These are phyloP conservation scores for Calcarius ornatus DNA, from an alignment of 2,113 vertebrate species.

Conservation along the genomic window DNA sequence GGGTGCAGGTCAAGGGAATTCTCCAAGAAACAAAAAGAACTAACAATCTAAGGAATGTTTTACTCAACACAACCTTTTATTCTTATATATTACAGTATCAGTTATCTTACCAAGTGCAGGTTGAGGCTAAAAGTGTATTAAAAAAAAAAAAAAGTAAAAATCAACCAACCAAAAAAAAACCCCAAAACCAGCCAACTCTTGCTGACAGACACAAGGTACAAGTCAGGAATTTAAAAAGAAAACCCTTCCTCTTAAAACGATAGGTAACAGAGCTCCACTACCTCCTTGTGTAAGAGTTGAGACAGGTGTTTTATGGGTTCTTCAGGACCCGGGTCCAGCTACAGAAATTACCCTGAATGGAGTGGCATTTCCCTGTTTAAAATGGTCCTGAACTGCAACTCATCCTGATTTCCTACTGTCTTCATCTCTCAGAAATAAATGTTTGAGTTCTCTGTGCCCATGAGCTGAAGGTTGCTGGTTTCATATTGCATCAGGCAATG, in stretches of 20 bases:
- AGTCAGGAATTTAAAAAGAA: background rate
- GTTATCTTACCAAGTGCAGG: background rate
- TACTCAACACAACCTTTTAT: background rate
- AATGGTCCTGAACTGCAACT: background rate
- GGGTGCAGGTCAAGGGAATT: background rate
- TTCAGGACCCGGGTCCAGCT: background rate
- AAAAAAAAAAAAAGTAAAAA: background rate
- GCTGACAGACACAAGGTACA: background rate
- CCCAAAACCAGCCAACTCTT: accelerated
- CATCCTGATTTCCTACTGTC: background rate
- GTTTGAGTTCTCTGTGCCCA: background rate
- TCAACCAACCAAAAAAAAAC: background rate
- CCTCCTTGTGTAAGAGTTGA: background rate
- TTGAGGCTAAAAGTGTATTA: background rate
- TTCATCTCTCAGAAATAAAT: background rate
- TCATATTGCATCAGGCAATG: background rate
- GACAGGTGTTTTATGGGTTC: background rate
- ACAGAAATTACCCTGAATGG: background rate
- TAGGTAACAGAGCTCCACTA: background rate
- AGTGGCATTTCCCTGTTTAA: background rate
- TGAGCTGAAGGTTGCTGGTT: background rate
- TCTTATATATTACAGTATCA: background rate
- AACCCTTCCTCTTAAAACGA: background rate
- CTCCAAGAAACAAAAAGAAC: background rate
- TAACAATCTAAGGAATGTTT: background rate